Conservation (phyloP, 1,140 invertebrate genomes). For the Pogonomyrmex barbatus region DNA sequence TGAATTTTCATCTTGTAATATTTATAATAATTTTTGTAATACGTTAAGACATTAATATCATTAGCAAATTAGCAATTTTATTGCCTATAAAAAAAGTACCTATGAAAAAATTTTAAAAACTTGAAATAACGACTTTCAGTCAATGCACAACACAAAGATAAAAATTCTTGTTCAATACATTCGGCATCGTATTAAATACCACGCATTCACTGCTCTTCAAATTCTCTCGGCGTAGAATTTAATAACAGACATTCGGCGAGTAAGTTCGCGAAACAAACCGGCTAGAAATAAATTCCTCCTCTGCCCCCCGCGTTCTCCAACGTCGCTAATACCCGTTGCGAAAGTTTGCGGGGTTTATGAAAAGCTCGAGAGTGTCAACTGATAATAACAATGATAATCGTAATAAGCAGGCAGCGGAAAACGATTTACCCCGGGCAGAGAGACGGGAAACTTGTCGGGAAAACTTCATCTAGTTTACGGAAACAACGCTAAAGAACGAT, state of each 20-base stretch:
- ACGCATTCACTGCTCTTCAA: constrained; percentile 19
- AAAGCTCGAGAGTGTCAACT: constrained; percentile 60
- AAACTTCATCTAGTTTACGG: constrained; percentile 54
- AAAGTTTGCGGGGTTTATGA: constrained; percentile 64
- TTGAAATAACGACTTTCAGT: neutral
- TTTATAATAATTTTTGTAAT: neutral
- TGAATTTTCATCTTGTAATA: neutral
- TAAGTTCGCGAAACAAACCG: constrained; percentile 38
- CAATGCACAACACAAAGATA: neutral
- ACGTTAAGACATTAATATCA: neutral
- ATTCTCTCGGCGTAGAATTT: constrained; percentile 40
- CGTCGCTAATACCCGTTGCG: constrained; percentile 42
- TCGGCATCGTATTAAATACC: constrained; percentile 38
- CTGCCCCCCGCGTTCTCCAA: constrained; percentile 20
- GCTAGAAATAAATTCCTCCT: constrained; percentile 58
- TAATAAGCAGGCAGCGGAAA: constrained; percentile 69
- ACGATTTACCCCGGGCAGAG: constrained; percentile 55
- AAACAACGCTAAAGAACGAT: constrained; percentile 47
- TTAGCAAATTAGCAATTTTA: neutral
- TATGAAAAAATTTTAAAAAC: neutral
- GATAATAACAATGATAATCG: constrained; percentile 74
- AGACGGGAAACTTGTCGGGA: constrained; percentile 55
- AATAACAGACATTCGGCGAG: constrained; percentile 49
- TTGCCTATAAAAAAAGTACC: neutral
- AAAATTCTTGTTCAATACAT: constrained; percentile 29